Evolutionary conservation across 2,797 vertebrate genomes (phyloP).

Genomic region (Halcyon smyrnensis): DNA sequence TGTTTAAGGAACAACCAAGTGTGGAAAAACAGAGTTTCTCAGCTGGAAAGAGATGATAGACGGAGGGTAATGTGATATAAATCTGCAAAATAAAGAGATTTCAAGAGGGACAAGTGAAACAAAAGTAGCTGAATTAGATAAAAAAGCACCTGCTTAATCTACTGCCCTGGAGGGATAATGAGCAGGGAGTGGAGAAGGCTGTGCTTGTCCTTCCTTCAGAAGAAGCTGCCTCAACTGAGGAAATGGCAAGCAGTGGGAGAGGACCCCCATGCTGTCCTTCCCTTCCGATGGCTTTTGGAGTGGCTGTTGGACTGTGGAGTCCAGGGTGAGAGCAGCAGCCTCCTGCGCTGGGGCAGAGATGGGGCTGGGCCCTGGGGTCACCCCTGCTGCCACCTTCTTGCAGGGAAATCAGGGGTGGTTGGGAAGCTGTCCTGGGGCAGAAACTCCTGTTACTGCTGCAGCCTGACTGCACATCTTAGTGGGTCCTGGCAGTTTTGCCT

Average conservation of each 20-base stretch:
- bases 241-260: not conserved
- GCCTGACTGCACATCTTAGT: not conserved
- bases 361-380: too few species aligned
- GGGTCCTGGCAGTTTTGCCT: not conserved
- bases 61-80: not conserved
- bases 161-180: too few species aligned
- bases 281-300: accelerated
- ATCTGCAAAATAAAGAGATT: not conserved
- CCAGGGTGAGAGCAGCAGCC: not conserved
- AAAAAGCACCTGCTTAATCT: not conserved
- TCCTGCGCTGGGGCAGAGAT: not conserved
- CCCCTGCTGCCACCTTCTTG: too few species aligned
- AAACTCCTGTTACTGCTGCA: not conserved
- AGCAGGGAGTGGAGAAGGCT: accelerated
- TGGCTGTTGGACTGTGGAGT: accelerated
- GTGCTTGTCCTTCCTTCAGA: not conserved
- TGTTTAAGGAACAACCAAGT: not conserved
- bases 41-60: not conserved
- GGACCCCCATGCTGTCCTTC: accelerated
- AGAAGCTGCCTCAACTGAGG: too few species aligned
- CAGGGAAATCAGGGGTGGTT: accelerated
- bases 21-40: not conserved
- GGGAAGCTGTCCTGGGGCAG: not conserved
- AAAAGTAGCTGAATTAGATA: not conserved
- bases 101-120: not conserved